phyloP scores from a whole-genome alignment of 37 sponge, comb jelly and placozoan species.

The Haliclona indistincta region DNA sequence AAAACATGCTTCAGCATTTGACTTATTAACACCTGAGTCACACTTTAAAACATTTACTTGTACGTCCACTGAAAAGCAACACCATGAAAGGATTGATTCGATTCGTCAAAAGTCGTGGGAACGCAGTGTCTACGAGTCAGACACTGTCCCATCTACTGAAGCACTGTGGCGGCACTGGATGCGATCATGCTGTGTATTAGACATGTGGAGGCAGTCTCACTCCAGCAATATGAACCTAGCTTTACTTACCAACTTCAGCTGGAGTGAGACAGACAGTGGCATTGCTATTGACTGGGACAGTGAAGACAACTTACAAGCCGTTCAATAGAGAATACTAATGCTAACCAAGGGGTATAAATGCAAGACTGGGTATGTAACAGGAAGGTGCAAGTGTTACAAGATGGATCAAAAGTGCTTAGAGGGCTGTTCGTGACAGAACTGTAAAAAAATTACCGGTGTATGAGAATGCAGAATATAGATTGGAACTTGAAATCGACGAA shows the following conservation, averaged over 20 bases:
- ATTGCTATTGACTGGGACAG: conserved; percentile 29
- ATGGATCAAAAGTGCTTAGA: conserved; percentile 9
- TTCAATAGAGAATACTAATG: neutral
- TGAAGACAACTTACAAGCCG: conserved; percentile 5
- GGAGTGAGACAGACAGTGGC: neutral
- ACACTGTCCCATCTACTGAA: conserved; percentile 19
- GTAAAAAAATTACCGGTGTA: no score
- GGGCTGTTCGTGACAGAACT: conserved; percentile 28
- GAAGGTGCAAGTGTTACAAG: conserved; percentile 14
- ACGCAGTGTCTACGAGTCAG: conserved; percentile 13
- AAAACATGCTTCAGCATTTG: neutral
- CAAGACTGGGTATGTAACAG: conserved; percentile 24
- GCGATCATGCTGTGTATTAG: conserved; percentile 19
- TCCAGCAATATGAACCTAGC: neutral
- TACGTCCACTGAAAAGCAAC: neutral
- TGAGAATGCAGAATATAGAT: no score
- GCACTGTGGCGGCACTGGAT: conserved; percentile 32
- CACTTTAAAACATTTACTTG: no score
- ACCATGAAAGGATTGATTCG: conserved; percentile 10
- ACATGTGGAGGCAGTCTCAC: conserved; percentile 25
- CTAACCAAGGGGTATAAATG: conserved; percentile 22
- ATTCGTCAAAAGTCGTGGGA: conserved; percentile 10
- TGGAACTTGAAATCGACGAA: no score
- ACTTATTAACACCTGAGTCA: neutral
- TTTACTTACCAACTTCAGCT: neutral